A percentile compares a stretch with the other conserved stretches of the same genome.
phyloP scores from a whole-genome alignment of 2,797 vertebrate genomes.

The Glossophaga mutica region DNA sequence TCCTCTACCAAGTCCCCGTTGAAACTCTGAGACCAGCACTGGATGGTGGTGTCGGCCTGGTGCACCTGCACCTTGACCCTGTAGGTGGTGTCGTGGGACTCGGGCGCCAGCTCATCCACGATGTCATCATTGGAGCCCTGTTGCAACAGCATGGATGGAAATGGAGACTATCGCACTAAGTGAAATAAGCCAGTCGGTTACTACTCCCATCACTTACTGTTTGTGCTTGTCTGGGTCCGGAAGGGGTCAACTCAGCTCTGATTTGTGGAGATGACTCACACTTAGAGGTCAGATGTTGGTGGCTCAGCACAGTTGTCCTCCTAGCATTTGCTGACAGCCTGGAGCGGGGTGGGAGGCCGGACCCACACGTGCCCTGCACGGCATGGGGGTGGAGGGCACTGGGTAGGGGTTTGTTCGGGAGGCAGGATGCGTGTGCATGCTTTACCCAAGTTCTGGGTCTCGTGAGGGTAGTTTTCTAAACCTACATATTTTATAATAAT shows the following conservation, averaged over 20 bases:
- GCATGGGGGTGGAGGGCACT: accelerated
- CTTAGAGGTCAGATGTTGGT: accelerated
- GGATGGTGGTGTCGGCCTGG: too few species aligned
- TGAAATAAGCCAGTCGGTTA: neutral
- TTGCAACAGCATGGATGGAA: too few species aligned
- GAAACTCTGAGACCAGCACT: too few species aligned
- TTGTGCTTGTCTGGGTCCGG: neutral
- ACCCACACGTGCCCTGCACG: accelerated
- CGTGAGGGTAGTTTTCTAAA: neutral
- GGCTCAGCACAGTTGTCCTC: neutral
- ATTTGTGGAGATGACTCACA: neutral
- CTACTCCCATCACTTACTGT: accelerated
- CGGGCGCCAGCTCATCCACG: too few species aligned
- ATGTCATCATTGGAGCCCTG: too few species aligned
- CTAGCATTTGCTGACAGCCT: accelerated
- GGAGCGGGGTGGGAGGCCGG: accelerated
- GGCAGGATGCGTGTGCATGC: too few species aligned
- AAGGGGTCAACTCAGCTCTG: neutral
- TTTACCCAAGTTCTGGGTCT: neutral
- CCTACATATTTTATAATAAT: neutral
- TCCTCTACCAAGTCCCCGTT: too few species aligned
- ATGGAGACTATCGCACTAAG: too few species aligned
- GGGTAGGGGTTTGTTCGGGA: accelerated
- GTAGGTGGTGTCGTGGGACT: too few species aligned
- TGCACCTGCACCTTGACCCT: too few species aligned